These are phyloP conservation scores for Mobula hypostoma DNA, from an alignment of 2,113 vertebrate genomes.

Conservation along the genomic window DNA sequence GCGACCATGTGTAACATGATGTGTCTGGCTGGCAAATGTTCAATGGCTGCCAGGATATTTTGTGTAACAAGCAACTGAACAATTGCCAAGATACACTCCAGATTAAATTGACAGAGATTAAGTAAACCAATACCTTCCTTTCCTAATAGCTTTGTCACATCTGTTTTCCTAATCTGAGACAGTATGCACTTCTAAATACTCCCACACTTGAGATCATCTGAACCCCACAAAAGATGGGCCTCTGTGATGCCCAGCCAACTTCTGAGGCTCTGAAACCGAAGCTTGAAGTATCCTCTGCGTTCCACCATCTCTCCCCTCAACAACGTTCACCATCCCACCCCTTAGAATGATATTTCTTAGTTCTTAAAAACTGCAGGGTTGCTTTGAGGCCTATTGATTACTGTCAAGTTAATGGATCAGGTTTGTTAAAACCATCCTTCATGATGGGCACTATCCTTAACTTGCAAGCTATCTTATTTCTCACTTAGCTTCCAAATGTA, in stretches of 20 bases:
- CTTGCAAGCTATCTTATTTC: neutral
- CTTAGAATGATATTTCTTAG: no score
- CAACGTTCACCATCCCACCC: neutral
- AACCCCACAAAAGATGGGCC: neutral
- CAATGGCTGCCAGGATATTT: neutral
- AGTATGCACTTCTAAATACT: neutral
- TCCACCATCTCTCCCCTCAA: no score
- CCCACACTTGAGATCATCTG: neutral
- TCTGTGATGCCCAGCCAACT: neutral
- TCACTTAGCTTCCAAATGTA: no score
- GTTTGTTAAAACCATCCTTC: no score
- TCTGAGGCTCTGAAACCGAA: no score
- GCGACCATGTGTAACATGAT: neutral
- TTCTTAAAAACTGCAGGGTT: no score
- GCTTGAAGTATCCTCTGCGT: no score
- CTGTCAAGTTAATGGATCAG: no score
- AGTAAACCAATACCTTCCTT: neutral
- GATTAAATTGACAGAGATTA: neutral
- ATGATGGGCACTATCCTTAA: neutral
- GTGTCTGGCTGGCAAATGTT: neutral
- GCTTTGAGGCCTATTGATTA: no score
- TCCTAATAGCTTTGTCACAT: neutral
- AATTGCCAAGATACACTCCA: neutral
- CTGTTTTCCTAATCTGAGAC: neutral
- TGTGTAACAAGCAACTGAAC: neutral